Evolutionary conservation across 2,888 invertebrate species (phyloP).

Genomic region (Oxystoma pomonae): DNA sequence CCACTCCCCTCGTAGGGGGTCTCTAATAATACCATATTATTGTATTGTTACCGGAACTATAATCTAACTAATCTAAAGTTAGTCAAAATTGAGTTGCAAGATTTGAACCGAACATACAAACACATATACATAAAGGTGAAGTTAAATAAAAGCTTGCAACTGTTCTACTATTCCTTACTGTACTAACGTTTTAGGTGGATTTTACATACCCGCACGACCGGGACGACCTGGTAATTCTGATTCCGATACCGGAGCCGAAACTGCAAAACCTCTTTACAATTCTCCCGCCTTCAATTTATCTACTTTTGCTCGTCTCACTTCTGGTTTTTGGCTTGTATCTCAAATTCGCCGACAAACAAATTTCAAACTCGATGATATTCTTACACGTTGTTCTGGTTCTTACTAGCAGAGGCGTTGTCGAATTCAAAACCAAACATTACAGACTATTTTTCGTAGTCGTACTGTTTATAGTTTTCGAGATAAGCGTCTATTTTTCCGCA

Average conservation of each 20-base stretch:
- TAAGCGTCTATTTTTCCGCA: background rate
- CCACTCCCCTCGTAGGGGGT: no score
- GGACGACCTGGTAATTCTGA: background rate
- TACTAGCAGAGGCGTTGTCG: background rate
- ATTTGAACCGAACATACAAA: no score
- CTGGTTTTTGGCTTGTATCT: background rate
- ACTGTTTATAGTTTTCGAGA: background rate
- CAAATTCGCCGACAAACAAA: background rate
- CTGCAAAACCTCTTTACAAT: background rate
- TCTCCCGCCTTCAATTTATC: background rate
- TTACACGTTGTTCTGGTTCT: background rate
- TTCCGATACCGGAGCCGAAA: background rate
- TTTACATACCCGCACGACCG: background rate
- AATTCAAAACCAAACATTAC: background rate
- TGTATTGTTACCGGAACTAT: no score
- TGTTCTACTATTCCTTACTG: no score
- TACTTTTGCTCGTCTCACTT: background rate
- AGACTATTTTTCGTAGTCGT: background rate
- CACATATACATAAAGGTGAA: no score
- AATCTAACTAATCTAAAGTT: no score
- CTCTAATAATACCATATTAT: no score
- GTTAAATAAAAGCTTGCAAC: no score
- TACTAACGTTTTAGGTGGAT: background rate
- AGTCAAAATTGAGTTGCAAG: no score
- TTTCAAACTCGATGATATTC: background rate